Base-by-base conservation (phyloP, 1,140 invertebrate species). In the Goniozus legneri region DNA sequence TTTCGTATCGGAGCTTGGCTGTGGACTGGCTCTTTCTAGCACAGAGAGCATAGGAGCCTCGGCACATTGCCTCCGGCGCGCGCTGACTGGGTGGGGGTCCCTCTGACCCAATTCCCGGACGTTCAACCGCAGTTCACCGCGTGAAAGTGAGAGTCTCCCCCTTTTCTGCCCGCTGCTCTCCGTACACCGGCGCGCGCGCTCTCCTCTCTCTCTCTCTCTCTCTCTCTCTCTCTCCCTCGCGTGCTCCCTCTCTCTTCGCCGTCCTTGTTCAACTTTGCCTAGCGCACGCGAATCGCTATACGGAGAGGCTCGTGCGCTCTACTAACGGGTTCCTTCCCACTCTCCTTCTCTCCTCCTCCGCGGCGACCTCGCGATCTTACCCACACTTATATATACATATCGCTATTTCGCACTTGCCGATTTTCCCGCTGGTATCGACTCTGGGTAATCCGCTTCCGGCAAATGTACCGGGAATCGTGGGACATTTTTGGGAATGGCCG, bases 51-150 rank as follows among this genome's bases (percentile, higher is more conserved):
- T 67, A 67, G 66, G 20, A 62, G 60, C 59, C 67, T 67, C 65
- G 62, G 69, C 65, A 70, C 69, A 71, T 70, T 70, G 69, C 62
- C 65, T 69, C 54, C 64, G 69, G 65, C 62, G 59, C 56, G 66
- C 46, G n/a, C n/a, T n/a, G n/a, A n/a, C 58, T 65, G 60, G 63
- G 73, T 73, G 71, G 74, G 74, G 72, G 69, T 40, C 71, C 66
- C 64, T 72, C 61, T 76, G 75, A 77, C 73, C 75, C 71, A 76
- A 76, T 77, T 76, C 69, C 73, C 71, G 75, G 73, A 70, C 73
- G 62, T 77, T 77, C 71, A 77, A 65, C 75, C 72, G 69, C 70
- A 71, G 73, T 75, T 75, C 73, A 75, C 72, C 69, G 71, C 71
- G 74, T 72, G 74, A 76, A 76, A 76, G 74, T 77, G 71, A 77